These are phyloP conservation scores for Fregata magnificens DNA, from an alignment of 2,113 vertebrate species.

Conservation along the genomic window DNA sequence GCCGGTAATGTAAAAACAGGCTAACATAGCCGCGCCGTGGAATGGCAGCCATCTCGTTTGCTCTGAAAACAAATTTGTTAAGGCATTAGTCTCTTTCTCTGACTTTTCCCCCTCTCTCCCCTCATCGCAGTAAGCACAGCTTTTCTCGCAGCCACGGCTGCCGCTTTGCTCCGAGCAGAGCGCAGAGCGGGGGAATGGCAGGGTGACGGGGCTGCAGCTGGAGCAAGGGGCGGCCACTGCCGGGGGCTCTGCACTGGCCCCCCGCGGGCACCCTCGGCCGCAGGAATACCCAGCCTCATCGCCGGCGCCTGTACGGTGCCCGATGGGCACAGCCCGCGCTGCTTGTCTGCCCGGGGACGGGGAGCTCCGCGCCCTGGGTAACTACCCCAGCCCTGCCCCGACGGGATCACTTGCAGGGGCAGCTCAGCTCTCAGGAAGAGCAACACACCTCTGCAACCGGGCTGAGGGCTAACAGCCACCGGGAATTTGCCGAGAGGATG, in stretches of 20 bases:
- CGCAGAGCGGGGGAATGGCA: too few species aligned
- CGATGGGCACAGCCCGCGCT: rapidly evolving
- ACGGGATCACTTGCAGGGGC: background rate
- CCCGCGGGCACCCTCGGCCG: rapidly evolving
- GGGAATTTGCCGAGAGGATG: background rate
- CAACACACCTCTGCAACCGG: background rate
- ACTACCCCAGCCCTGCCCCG: background rate
- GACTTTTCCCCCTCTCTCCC: background rate
- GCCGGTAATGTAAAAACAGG: background rate
- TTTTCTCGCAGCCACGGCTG: background rate
- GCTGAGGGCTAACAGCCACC: background rate
- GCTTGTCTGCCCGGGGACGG: background rate
- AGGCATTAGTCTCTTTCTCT: background rate
- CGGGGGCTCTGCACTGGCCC: background rate
- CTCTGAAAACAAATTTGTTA: slow-evolving; percentile 33
- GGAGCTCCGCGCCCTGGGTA: too few species aligned
- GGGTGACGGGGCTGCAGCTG: rapidly evolving
- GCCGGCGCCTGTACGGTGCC: rapidly evolving
- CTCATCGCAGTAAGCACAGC: background rate
- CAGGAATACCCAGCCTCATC: background rate
- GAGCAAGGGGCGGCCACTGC: background rate
- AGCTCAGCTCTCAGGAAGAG: background rate
- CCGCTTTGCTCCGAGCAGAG: background rate
- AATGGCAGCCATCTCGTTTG: background rate
- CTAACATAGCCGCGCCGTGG: background rate